Base-by-base conservation (phyloP, 1,140 invertebrate species). In the Oreohelix idahoensis region DNA sequence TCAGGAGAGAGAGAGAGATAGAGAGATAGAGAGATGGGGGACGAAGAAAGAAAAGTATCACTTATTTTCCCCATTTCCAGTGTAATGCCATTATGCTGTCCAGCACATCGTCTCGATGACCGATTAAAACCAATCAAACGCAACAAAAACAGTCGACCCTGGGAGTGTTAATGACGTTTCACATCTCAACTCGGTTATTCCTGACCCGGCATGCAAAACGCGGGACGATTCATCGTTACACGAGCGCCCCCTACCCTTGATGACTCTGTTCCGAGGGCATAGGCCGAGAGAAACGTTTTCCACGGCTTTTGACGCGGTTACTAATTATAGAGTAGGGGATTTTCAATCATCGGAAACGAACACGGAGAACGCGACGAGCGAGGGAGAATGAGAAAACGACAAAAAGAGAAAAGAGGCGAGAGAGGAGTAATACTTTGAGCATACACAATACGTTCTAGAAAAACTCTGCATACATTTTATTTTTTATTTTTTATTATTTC, bases 281-380 rank as follows among this genome's bases (percentile, higher is more conserved):
- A 29, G 77, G 51, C 63, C 51, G 58, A 66, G 77, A 69, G 53
- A 79, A 66, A 69, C 45, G 77, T 53, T 79, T 79, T 42, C 77
- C 77, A 1, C 58, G 53, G 51, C 51, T 35, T 53, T 66, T 39
- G 35, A 35, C 49, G 77, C 58, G 58, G 77, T 49, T 58, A 66
- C 51, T 79, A 79, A 79, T 79, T 66, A 79, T 79, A 79, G 53
- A 53, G 77, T n/a, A 26, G 53, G 77, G 58, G 77, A 79, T 66
- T 79, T 79, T 79, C 77, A 79, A 79, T 79, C 77, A 79, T 66
- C 58, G 58, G 45, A 38, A 63, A 79, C 63, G 53, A 53, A 42
- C 29, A 5, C 20, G 36, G 58, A 38, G 32, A 35, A 39, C 10
- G 36, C 36, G 17, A 32, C 26, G 36, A 49, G 8, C 4, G 26